phyloP scores from a whole-genome alignment of 35 echinoderm and acorn worm genomes.

The Ophiothrix spiculata region DNA sequence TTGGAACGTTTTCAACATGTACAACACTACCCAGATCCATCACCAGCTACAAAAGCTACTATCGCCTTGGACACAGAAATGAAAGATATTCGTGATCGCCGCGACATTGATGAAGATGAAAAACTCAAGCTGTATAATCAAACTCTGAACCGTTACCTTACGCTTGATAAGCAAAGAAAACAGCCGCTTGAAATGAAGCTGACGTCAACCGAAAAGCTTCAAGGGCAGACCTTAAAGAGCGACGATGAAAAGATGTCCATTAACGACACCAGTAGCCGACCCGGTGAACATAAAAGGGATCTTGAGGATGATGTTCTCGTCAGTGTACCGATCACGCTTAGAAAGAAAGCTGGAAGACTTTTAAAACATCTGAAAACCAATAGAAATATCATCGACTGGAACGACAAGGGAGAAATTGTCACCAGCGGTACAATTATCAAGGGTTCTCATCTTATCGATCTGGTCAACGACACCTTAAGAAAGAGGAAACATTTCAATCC shows the following conservation, averaged over 20 bases:
- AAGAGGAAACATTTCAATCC: slow-evolving; percentile 19
- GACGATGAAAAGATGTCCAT: neutral
- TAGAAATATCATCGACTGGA: neutral
- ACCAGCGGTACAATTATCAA: neutral
- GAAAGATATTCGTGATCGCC: slow-evolving; percentile 33
- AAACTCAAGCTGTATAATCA: slow-evolving; percentile 55
- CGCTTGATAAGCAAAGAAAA: slow-evolving; percentile 21
- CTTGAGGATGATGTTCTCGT: neutral
- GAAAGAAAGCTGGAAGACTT: neutral
- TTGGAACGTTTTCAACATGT: neutral
- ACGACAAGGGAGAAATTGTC: slow-evolving; percentile 13
- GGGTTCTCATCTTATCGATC: neutral
- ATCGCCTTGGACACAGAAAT: slow-evolving; percentile 38
- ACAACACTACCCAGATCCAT: neutral
- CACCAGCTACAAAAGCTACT: slow-evolving; percentile 10
- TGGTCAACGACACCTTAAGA: slow-evolving; percentile 32
- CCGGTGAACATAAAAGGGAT: too few relatives aligned
- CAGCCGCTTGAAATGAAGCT: slow-evolving; percentile 16
- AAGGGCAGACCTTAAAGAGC: too few relatives aligned
- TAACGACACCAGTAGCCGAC: neutral
- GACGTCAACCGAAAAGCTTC: neutral
- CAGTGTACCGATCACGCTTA: neutral
- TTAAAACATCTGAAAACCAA: neutral
- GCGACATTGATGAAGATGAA: slow-evolving; percentile 32
- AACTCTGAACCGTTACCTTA: slow-evolving; percentile 28